Evolutionary conservation across 2,888 invertebrate genomes (phyloP).

Genomic region (Stratiomys singularior): DNA sequence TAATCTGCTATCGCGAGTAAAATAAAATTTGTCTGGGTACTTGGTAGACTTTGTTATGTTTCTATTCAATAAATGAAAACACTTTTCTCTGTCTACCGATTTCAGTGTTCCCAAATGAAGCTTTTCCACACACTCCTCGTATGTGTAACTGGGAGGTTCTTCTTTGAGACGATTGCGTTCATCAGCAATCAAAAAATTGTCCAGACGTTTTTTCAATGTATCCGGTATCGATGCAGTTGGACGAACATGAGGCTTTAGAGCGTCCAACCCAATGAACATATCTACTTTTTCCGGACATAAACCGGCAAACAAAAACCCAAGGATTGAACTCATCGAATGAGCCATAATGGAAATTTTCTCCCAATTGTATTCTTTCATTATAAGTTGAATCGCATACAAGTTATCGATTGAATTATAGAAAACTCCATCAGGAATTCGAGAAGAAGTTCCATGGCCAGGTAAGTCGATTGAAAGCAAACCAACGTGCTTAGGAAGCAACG

Average conservation of each 20-base stretch:
- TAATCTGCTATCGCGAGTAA: slow-evolving; percentile 74
- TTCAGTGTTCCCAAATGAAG: slow-evolving; percentile 70
- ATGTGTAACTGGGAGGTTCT: slow-evolving; percentile 73
- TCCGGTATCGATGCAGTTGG: slow-evolving; percentile 59
- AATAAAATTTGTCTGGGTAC: slow-evolving; percentile 71
- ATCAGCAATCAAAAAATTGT: slow-evolving; percentile 67
- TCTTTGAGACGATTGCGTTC: slow-evolving; percentile 61
- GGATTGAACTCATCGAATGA: slow-evolving; percentile 76
- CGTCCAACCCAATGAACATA: slow-evolving; percentile 63
- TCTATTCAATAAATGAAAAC: slow-evolving; percentile 69
- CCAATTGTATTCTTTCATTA: slow-evolving; percentile 76
- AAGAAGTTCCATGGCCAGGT: slow-evolving; percentile 80
- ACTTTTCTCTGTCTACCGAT: slow-evolving; percentile 70
- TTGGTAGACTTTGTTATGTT: slow-evolving; percentile 69
- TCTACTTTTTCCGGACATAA: slow-evolving; percentile 67
- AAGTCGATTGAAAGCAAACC: slow-evolving; percentile 74
- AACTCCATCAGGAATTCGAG: slow-evolving; percentile 73
- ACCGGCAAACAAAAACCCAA: slow-evolving; percentile 72
- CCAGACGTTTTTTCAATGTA: slow-evolving; percentile 63
- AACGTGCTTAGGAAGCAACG: slow-evolving; percentile 68
- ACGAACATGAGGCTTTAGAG: slow-evolving; percentile 61
- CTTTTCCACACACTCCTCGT: slow-evolving; percentile 71
- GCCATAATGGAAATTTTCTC: slow-evolving; percentile 74
- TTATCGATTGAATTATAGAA: slow-evolving; percentile 64
- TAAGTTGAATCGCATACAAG: slow-evolving; percentile 67